A percentile compares a stretch with the other conserved stretches of the same genome.
phyloP scores from a whole-genome alignment of 2,113 vertebrate genomes.

The Gavia stellata region DNA sequence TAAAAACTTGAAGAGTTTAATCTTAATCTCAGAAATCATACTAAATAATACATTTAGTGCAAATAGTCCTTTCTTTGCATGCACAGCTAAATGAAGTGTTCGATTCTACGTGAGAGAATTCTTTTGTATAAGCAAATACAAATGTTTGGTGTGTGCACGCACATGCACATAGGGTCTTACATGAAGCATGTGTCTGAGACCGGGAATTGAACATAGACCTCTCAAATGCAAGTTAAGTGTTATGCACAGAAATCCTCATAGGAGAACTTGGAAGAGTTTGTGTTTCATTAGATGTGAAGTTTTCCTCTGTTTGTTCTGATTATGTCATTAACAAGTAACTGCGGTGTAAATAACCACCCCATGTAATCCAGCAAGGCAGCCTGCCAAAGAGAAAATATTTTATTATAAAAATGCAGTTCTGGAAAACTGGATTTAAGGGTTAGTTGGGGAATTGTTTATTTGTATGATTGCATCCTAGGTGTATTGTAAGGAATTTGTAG shows the following conservation, averaged over 20 bases:
- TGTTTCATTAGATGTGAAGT: neutral
- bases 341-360: neutral
- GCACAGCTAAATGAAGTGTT: neutral
- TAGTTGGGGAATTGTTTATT: constrained; percentile 12
- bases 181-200: neutral
- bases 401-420: neutral
- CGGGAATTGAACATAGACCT: neutral
- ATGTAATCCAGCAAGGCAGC: constrained; percentile 3
- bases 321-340: constrained; percentile 14
- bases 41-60: neutral
- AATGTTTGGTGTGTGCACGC: neutral
- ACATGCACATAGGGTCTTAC: neutral
- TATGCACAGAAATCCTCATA: neutral
- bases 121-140: neutral
- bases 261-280: neutral
- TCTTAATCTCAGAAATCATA: neutral
- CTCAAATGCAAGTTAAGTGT: neutral
- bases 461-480: neutral
- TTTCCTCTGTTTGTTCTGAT: constrained; percentile 15
- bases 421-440: neutral
- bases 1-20: neutral
- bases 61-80: neutral
- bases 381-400: constrained; percentile 10
- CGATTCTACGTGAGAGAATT: neutral
- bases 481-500: neutral